Conservation (phyloP, 2,113 vertebrate genomes). For the Holacanthus passer region DNA sequence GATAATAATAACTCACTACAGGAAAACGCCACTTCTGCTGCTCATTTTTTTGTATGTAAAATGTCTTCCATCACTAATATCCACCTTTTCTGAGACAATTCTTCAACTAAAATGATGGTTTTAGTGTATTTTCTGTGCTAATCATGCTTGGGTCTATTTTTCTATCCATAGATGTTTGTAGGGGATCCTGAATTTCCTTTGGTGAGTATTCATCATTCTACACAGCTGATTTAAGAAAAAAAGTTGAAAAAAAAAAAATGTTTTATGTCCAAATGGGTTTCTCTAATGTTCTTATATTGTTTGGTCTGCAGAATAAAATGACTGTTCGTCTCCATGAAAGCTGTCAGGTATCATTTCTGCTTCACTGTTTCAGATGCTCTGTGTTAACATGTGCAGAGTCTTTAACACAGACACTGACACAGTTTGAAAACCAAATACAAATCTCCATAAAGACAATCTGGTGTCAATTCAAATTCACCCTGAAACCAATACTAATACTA, state of each 20-base stretch:
- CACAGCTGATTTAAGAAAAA: background rate
- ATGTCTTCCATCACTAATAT: background rate
- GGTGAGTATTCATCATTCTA: background rate
- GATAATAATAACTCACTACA: background rate
- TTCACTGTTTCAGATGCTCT: background rate
- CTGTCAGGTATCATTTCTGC: slow-evolving; percentile 6
- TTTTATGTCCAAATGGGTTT: background rate
- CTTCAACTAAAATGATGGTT: background rate
- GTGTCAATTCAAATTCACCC: background rate
- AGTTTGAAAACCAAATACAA: background rate
- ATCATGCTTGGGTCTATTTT: accelerated
- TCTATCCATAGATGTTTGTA: background rate
- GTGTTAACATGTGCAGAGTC: background rate
- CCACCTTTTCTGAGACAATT: background rate
- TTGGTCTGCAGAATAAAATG: background rate
- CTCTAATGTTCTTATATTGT: background rate
- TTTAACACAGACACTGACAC: slow-evolving; percentile 6
- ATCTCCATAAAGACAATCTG: background rate
- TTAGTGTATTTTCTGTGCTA: background rate
- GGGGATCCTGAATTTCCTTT: background rate
- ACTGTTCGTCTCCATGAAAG: slow-evolving; percentile 6
- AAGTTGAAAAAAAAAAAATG: too few species aligned
- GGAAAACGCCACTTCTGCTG: background rate
- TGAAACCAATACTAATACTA: too few species aligned
- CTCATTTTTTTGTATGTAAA: background rate